These are phyloP conservation scores for Smittia sp. DNA, from an alignment of 2,888 invertebrate species.

Conservation along the genomic window DNA sequence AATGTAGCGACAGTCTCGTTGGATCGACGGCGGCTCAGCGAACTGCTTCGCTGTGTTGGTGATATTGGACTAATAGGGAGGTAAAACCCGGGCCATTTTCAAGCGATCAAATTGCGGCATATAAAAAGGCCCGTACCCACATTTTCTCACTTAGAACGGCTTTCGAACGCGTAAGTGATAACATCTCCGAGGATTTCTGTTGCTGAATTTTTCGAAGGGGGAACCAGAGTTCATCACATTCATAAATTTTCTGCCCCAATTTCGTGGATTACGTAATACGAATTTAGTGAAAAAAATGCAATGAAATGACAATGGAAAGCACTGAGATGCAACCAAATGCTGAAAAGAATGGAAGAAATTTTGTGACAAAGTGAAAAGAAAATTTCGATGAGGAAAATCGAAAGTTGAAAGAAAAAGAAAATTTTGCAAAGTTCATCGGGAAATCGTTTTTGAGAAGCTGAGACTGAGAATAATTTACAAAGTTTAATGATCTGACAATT, in stretches of 20 bases:
- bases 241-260: conserved; percentile 34
- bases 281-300: neutral
- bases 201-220: conserved; percentile 29
- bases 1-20: neutral
- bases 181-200: conserved; percentile 47
- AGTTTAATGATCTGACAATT: conserved; percentile 21
- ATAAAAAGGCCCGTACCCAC: conserved; percentile 51
- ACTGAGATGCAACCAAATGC: neutral
- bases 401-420: conserved; percentile 13
- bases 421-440: neutral
- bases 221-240: conserved; percentile 25
- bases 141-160: conserved; percentile 74
- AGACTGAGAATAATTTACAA: neutral
- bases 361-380: conserved; percentile 1
- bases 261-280: conserved; percentile 32
- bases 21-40: neutral
- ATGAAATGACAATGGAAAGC: neutral
- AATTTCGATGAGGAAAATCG: neutral
- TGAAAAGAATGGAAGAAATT: conserved; percentile 21
- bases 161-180: conserved; percentile 88
- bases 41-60: conserved; percentile 11
- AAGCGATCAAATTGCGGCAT: conserved; percentile 53
- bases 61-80: conserved; percentile 49
- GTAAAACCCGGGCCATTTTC: conserved; percentile 48
- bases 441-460: neutral